phyloP scores from a whole-genome alignment of 2,888 invertebrate species.

The Rhamphomyia laevipes region DNA sequence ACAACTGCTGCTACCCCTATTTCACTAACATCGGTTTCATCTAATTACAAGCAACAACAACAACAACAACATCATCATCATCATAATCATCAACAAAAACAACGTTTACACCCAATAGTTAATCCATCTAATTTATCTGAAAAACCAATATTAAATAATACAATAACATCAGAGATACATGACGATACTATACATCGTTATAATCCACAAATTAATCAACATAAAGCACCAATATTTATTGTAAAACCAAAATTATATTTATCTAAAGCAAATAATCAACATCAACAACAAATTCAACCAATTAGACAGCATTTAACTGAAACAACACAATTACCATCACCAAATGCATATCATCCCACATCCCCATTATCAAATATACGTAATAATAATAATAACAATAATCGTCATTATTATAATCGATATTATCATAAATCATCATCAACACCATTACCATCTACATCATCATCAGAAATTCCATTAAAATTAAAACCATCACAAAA shows the following conservation, averaged over 20 bases:
- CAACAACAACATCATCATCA: no score
- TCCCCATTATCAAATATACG: background rate
- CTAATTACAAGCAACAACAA: background rate
- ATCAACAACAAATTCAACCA: background rate
- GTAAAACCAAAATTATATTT: no score
- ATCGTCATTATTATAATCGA: constrained; percentile 13
- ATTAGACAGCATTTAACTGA: constrained; percentile 14
- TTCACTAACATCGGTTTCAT: constrained; percentile 19
- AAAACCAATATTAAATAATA: no score
- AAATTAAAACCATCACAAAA: constrained; percentile 27
- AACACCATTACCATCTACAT: constrained; percentile 16
- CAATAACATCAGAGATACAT: no score
- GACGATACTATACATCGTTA: background rate
- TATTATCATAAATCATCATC: constrained; percentile 19
- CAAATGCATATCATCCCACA: background rate
- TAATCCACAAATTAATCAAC: no score
- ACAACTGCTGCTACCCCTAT: constrained; percentile 15
- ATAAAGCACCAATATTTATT: no score
- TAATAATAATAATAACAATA: constrained; percentile 6
- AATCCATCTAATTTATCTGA: no score
- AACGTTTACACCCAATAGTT: background rate
- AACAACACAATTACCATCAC: constrained; percentile 11
- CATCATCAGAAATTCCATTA: constrained; percentile 15
- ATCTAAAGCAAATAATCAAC: no score
- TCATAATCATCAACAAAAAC: background rate